phyloP scores from a whole-genome alignment of 2,888 invertebrate species.

The Parascotia fuliginaria region DNA sequence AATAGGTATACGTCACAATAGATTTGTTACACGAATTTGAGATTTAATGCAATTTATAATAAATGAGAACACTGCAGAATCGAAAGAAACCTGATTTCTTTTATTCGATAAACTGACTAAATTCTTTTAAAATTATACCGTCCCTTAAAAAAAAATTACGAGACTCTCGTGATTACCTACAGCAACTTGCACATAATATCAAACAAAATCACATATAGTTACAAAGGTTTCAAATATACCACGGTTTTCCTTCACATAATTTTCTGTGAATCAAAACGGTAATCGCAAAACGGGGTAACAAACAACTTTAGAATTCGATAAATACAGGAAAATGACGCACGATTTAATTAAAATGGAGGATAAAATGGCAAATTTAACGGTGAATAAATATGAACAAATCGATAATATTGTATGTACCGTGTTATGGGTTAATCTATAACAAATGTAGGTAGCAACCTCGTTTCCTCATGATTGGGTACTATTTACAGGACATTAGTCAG shows the following conservation, averaged over 20 bases:
- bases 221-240: neutral
- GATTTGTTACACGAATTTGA: no score
- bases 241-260: conserved; percentile 30
- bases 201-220: neutral
- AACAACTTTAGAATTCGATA: conserved; percentile 41
- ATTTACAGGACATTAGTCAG: no score
- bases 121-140: no score
- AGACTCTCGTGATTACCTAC: neutral
- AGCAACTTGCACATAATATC: neutral
- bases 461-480: conserved; percentile 46
- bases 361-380: conserved; percentile 55
- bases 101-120: no score
- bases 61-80: no score
- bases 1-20: no score
- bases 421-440: neutral
- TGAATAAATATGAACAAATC: conserved; percentile 50
- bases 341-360: conserved; percentile 53
- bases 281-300: conserved; percentile 35
- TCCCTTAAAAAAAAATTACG: no score
- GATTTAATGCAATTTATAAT: no score
- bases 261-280: conserved; percentile 43
- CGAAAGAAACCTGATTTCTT: no score
- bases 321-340: conserved; percentile 54
- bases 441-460: no score
- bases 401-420: conserved; percentile 32